Base-by-base conservation (phyloP, 2,888 invertebrate species). In the Lathronympha strigana region DNA sequence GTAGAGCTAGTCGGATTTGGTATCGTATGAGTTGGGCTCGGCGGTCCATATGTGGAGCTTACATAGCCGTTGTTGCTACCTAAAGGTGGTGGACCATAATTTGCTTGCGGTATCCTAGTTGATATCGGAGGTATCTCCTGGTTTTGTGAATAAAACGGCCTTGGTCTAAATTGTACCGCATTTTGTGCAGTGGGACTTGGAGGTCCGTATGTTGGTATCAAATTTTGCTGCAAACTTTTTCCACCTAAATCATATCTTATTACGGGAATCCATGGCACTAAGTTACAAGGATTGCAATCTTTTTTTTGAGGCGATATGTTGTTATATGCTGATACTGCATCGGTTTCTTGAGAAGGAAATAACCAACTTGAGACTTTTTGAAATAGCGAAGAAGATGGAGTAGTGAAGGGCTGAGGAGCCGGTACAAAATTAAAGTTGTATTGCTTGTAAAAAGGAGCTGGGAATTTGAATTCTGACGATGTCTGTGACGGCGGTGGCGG, bases 211-310 rank as follows among this genome's bases (percentile, higher is more conserved):
- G 90, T 88, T 2, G 90, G 85, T 67, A 78, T 77, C 28, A 73
- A 71, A 76, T 76, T 86, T 69, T 81, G 82, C 63, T 80, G 76
- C 67, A 76, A 63, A 79, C 81, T 87, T 83, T 87, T 85, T 72
- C 81, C 78, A 71, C 83, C 84, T 79, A 87, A 74, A 76, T 89
- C 87, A 78, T 90, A 92, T 82, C 86, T 87, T 73, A 92, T 86
- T 69, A 97, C 94, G 38, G 97, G 97, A 73, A 96, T 93, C 97
- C 97, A 97, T 67, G 97, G 97, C 76, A 94, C 94, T 80, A 94
- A 93, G 81, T 97, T 96, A 78, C 97, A 97, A 61, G 95, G 94
- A 77, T 95, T 95, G 77, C 97, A 97, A 69, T 93, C 93, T 76
- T 93, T 93, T 69, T 93, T 93, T 50, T 85, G 79, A 62, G 86